Percentiles rank a stretch among this genome's conserved stretches.
Evolutionary conservation across 2,113 vertebrate genomes (phyloP).

Genomic region (Pseudonaja textilis): DNA sequence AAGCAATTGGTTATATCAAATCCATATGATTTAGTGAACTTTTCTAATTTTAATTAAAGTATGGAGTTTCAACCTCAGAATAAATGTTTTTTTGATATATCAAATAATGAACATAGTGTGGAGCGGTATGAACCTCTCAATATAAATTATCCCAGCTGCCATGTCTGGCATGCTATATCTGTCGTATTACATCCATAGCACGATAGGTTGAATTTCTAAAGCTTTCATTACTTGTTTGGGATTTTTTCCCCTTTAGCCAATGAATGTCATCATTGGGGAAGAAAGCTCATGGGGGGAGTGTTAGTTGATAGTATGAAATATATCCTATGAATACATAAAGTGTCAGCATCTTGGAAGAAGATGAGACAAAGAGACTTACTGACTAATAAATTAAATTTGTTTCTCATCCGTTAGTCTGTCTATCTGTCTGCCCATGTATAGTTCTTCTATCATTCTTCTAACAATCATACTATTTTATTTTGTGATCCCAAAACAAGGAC

Average conservation of each 20-base stretch:
- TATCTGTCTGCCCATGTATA: constrained; percentile 19
- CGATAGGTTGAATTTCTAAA: not conserved
- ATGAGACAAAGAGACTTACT: not conserved
- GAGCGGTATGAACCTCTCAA: not conserved
- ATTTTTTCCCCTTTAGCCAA: not conserved
- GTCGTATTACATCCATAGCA: not conserved
- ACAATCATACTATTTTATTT: constrained; percentile 34
- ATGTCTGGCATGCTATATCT: not conserved
- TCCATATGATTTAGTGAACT: not conserved
- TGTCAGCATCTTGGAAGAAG: not conserved
- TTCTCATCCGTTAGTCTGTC: not conserved
- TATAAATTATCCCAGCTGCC: not conserved
- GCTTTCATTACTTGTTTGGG: not conserved
- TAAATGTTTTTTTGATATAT: not conserved
- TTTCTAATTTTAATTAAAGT: not conserved
- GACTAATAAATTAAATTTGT: not conserved
- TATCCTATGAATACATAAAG: not conserved
- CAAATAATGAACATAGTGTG: not conserved
- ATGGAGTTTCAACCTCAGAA: not conserved
- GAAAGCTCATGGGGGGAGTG: not conserved
- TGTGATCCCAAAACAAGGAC: constrained; percentile 36
- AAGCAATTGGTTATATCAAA: not conserved
- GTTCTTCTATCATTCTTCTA: not conserved
- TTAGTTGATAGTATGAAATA: not conserved
- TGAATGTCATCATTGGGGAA: not conserved